Evolutionary conservation across 2,888 invertebrate genomes (phyloP), one percentile per base, ranked within the genome.

Genomic region (Xestia ashworthii): DNA sequence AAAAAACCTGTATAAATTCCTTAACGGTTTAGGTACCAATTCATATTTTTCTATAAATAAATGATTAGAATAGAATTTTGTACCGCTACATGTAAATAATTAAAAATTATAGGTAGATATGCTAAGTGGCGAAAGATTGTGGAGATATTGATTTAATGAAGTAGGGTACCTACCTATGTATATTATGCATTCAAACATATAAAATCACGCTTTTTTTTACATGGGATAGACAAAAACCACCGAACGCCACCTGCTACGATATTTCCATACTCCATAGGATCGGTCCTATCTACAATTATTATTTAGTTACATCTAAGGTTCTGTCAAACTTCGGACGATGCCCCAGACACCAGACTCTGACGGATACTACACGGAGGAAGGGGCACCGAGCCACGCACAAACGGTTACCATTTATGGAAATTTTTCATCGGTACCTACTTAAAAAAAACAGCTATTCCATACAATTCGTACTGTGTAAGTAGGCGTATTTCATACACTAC

Each of bases 51-150:
- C 12, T 68, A 71, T 38, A n/a, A 50, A 82, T 83, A 70, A 55
- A 78, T 83, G 58, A 74, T 55, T 66, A 86, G 62, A 78, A 78
- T 83, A 78, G 79, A 84, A 78, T 83, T 60, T 73, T 64, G 38
- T 82, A 79, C 86, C 86, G 83, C 80, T 84, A 86, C 65, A 41
- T 71, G 38, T 48, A 48, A 74, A 60, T 74, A 55, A 74, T 74
- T 74, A 32, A 55, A 55, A 74, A 46, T 55, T 16, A 58, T 25
- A 76, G 25, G 75, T 60, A 22, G 1, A 46, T 62, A 50, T 60
- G 44, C 62, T 32, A 53, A 53, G 22, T 55, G 19, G 25, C 14
- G 6, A 14, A 55, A 55, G 32, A 81, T 48, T 32, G 8, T 48
- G 38, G 32, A 76, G 16, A 48, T 38, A 22, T 41, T 32, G 22